Evolutionary conservation across 2,888 invertebrate genomes (phyloP).

Genomic region (Noctua janthe): DNA sequence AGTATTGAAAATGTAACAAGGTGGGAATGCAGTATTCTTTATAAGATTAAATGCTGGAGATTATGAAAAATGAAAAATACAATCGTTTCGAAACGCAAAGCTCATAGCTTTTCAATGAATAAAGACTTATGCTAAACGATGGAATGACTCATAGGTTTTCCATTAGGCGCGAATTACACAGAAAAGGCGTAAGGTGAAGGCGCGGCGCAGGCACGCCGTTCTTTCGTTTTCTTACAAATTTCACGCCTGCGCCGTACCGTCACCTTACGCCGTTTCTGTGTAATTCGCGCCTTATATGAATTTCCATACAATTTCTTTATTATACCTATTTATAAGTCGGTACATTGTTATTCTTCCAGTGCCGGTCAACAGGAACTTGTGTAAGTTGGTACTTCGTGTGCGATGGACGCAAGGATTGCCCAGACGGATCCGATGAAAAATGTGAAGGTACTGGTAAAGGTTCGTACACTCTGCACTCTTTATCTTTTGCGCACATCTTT

Average conservation of each 20-base stretch:
- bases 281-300: too few relatives aligned
- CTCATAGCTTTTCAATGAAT: neutral
- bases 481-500: slow-evolving; percentile 66
- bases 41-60: neutral
- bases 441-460: slow-evolving; percentile 91
- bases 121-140: neutral
- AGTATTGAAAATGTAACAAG: neutral
- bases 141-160: neutral
- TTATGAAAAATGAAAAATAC: neutral
- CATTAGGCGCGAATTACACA: too few relatives aligned
- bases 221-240: too few relatives aligned
- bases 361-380: slow-evolving; percentile 95
- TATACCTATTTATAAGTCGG: neutral
- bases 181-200: too few relatives aligned
- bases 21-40: neutral
- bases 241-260: too few relatives aligned
- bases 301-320: neutral
- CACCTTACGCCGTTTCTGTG: too few relatives aligned
- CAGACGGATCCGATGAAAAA: slow-evolving; percentile 96
- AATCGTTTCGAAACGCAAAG: neutral
- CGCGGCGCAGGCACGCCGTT: too few relatives aligned
- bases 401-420: slow-evolving; percentile 95
- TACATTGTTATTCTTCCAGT: slow-evolving; percentile 88
- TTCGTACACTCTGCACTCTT: slow-evolving; percentile 80
- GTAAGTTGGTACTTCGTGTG: slow-evolving; percentile 98